Percentiles rank a stretch among this genome's conserved stretches.
phyloP scores from a whole-genome alignment of 2,113 vertebrate species.

The Gopherus evgoodei region DNA sequence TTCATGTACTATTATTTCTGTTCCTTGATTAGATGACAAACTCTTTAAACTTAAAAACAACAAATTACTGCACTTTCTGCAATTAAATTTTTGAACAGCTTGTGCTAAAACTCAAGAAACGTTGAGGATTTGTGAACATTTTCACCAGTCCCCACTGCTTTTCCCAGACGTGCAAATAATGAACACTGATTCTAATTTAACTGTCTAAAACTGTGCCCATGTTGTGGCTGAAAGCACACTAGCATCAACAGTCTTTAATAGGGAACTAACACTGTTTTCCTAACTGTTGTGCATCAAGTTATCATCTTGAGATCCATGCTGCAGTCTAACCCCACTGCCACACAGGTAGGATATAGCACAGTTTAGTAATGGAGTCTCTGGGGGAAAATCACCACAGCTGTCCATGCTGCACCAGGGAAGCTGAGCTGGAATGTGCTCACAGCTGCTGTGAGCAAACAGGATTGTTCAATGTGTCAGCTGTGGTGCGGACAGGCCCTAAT shows the following conservation, averaged over 20 bases:
- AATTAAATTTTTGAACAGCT: background rate
- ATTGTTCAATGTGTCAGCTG: slow-evolving; percentile 58
- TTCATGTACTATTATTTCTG: background rate
- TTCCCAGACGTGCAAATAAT: background rate
- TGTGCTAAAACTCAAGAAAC: background rate
- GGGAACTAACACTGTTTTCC: background rate
- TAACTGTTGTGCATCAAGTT: background rate
- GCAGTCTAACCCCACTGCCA: background rate
- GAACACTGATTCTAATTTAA: background rate
- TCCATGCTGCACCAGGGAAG: background rate
- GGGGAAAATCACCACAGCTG: slow-evolving; percentile 15
- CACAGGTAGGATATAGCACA: background rate
- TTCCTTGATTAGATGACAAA: background rate
- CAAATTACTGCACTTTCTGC: background rate
- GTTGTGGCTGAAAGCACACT: background rate
- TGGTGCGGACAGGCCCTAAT: background rate
- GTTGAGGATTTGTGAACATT: background rate
- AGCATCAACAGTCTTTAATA: background rate
- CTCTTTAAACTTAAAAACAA: background rate
- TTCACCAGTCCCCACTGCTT: background rate
- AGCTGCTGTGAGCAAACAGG: slow-evolving; percentile 60
- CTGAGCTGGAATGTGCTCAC: slow-evolving; percentile 5
- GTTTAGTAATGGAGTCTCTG: background rate
- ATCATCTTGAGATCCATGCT: background rate
- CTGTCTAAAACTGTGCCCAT: background rate